phyloP scores from a whole-genome alignment of 1,140 invertebrate species.

The Drosophila triauraria region DNA sequence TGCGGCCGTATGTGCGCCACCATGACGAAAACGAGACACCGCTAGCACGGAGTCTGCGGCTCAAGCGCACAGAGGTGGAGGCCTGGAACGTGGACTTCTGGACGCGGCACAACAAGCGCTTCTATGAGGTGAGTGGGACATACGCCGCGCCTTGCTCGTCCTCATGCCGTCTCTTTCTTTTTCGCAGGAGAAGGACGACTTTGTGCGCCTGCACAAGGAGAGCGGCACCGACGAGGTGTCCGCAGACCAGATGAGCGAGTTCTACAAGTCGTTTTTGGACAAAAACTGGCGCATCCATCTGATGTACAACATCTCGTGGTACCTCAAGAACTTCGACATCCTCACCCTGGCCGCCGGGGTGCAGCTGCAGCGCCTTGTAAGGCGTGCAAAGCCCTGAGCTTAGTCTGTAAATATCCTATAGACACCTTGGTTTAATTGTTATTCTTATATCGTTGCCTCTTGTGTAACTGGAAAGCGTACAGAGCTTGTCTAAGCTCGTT shows the following conservation, averaged over 20 bases:
- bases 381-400: background rate
- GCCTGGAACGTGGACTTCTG: conserved; percentile 94
- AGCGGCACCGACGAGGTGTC: conserved; percentile 86
- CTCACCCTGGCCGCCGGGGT: conserved; percentile 87
- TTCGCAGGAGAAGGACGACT: conserved; percentile 88
- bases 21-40: conserved; percentile 88
- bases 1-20: conserved; percentile 89
- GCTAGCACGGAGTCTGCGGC: conserved; percentile 88
- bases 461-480: background rate
- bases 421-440: background rate
- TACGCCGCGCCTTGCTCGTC: background rate
- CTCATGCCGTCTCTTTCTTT: conserved; percentile 21
- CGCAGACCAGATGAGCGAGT: conserved; percentile 93
- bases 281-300: conserved; percentile 90
- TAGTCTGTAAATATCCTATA: background rate
- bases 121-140: conserved; percentile 86
- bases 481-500: too few relatives aligned
- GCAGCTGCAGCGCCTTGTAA: conserved; percentile 85
- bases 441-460: background rate
- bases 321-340: conserved; percentile 89
- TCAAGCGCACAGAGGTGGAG: conserved; percentile 89
- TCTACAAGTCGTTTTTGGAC: conserved; percentile 93
- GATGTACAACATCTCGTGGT: conserved; percentile 91
- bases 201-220: conserved; percentile 86
- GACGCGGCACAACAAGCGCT: conserved; percentile 90